Base-by-base conservation (phyloP, 53 echinoderm and acorn worm genomes). In the Luidia sarsii region DNA sequence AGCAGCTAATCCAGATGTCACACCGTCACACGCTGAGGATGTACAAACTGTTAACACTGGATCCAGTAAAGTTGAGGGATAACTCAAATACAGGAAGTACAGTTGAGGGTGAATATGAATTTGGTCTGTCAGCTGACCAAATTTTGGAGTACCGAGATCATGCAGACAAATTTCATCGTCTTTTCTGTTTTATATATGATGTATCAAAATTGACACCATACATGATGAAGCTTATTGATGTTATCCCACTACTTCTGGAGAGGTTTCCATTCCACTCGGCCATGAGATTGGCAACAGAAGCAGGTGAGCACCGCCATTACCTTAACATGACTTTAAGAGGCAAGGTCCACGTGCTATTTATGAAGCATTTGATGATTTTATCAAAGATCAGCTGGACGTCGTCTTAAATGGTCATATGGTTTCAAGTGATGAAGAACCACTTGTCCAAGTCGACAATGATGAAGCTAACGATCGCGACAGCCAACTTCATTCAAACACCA, bases 171-270 rank as follows among this genome's bases (percentile, higher is more conserved):
- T 84, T 89, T 35, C 62, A 89, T 50, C 89, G 52, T 35, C 51
- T 89, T 33, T 56, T 84, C 24, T 50, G 54, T 21, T 79, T 84
- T n/a, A 45, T 20, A 54, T 85, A 80, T 62, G 67, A 70, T 10
- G 22, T 34, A 21, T 62, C 16, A 16, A 70, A 79, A 22, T 53
- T 89, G 8, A 84, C 84, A 3, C 79, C 79, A 10, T 84, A 89
- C 48, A 84, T 79, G 80, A 84, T 89, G 70, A 89, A 89, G 62
- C 50, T 69, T 14, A 84, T 89, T n/a, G 89, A 88, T 33, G 57
- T 83, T 7, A 79, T 75, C 2, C 85, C 85, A 3, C 5, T 57
- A 34, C 64, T 71, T 8, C 38, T 83, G 25, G 39, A 67, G n/a
- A 68, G 18, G 9, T 56, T 67, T 55, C 83, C 83, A 1, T 83